phyloP scores from a whole-genome alignment of 2,113 vertebrate species.

The Rousettus leschenaultii region DNA sequence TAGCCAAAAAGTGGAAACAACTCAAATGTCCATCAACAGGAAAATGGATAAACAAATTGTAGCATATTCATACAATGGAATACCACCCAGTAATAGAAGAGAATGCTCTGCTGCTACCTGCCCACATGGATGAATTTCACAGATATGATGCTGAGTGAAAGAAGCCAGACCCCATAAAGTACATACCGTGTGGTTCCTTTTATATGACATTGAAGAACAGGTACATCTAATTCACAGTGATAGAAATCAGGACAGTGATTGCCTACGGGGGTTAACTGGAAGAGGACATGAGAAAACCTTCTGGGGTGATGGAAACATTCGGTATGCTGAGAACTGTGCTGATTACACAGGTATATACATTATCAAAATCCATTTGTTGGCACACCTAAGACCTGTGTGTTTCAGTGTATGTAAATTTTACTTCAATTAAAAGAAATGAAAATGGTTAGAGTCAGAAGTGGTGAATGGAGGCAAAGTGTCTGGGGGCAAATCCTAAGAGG shows the following conservation, averaged over 20 bases:
- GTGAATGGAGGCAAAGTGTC: background rate
- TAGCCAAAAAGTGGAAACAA: background rate
- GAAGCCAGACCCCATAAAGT: background rate
- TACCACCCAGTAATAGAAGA: background rate
- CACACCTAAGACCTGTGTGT: background rate
- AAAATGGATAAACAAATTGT: background rate
- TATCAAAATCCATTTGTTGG: background rate
- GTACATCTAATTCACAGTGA: background rate
- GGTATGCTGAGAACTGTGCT: background rate
- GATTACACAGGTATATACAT: background rate
- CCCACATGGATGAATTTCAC: background rate
- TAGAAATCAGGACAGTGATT: background rate
- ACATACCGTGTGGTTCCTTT: background rate
- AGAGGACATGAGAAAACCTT: background rate
- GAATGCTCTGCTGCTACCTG: background rate
- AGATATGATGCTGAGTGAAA: background rate
- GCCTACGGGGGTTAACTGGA: background rate
- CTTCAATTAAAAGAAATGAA: background rate
- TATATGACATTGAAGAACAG: background rate
- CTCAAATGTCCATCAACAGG: background rate
- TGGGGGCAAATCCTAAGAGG: background rate
- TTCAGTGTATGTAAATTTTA: background rate
- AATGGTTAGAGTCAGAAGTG: background rate
- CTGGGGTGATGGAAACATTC: background rate
- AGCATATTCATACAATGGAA: background rate